Base-by-base conservation (phyloP, 1,140 invertebrate species). In the Pantala flavescens region DNA sequence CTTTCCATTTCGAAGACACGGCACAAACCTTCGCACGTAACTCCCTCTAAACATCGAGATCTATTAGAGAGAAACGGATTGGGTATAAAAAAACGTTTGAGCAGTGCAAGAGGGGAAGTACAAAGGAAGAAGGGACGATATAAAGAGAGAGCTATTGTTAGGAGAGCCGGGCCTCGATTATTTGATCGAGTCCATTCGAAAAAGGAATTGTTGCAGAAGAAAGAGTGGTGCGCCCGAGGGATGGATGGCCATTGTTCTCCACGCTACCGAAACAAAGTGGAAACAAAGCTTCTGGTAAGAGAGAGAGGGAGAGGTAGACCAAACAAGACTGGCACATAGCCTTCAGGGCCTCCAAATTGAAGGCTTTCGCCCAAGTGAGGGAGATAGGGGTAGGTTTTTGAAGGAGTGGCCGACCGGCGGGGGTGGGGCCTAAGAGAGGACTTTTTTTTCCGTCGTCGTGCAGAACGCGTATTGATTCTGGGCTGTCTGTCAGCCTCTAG, bases 301-400 rank as follows among this genome's bases (percentile, higher is more conserved):
- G 49, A 63, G 49, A 12, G n/a, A 63, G 49, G 49, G 16, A 12
- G 49, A 63, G 49, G 49, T 12, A 16, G n/a, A 63, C 14, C 49
- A 63, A 63, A 21, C n/a, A 16, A 21, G 16, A 19, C 49, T 63
- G 49, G 49, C 49, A 63, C 49, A 63, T 63, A 63, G 49, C 49
- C 49, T 63, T 63, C 49, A 63, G 49, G 49, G 49, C 49, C 49
- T 63, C n/a, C 49, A 63, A 63, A 63, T 63, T 63, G 49, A 63
- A 63, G 49, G 49, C 49, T 63, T n/a, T 63, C 49, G 49, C 1
- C 49, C n/a, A 21, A 21, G 49, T 16, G 49, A 63, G 49, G 14
- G 49, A 21, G 49, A 63, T 36, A 36, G n/a, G 49, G 49, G 49
- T 16, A 63, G 49, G 49, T 63, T 16, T 16, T 63, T 63, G 28